Conservation (phyloP, 2,888 invertebrate genomes). For the Eretmocerus hayati region DNA sequence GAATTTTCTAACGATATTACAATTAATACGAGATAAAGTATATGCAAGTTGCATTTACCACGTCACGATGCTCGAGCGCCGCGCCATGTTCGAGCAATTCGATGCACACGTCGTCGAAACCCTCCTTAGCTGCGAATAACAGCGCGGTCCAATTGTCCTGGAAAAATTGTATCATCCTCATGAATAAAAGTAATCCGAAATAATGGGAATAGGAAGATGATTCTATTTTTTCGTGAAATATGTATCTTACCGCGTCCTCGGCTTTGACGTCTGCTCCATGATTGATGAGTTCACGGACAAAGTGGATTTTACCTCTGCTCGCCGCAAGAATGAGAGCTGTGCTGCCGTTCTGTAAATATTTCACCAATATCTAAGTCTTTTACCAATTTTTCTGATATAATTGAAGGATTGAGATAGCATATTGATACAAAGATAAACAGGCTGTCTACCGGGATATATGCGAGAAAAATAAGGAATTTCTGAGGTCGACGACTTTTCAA, state of each 20-base stretch:
- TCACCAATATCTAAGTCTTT: not conserved
- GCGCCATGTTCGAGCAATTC: slow-evolving; percentile 81
- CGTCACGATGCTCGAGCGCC: slow-evolving; percentile 77
- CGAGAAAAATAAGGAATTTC: too few relatives aligned
- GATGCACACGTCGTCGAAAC: slow-evolving; percentile 72
- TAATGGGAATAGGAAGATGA: not conserved
- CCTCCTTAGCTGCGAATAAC: slow-evolving; percentile 84
- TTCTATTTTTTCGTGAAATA: not conserved
- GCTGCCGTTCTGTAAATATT: slow-evolving; percentile 70
- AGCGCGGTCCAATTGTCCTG: slow-evolving; percentile 90
- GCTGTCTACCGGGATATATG: too few relatives aligned
- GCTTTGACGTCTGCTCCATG: slow-evolving; percentile 90
- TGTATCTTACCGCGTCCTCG: slow-evolving; percentile 63
- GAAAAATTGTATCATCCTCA: slow-evolving; percentile 1
- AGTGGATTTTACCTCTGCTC: slow-evolving; percentile 73
- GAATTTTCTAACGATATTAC: too few relatives aligned
- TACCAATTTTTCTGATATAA: too few relatives aligned
- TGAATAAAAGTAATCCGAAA: too few relatives aligned
- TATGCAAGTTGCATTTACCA: slow-evolving; percentile 61
- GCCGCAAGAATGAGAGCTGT: slow-evolving; percentile 91
- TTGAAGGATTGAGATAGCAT: too few relatives aligned
- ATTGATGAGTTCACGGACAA: slow-evolving; percentile 77
- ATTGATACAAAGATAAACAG: too few relatives aligned
- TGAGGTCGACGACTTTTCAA: too few relatives aligned
- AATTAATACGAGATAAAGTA: too few relatives aligned